Evolutionary conservation across 2,113 vertebrate species (phyloP).

Genomic region (Hiodon tergisus): DNA sequence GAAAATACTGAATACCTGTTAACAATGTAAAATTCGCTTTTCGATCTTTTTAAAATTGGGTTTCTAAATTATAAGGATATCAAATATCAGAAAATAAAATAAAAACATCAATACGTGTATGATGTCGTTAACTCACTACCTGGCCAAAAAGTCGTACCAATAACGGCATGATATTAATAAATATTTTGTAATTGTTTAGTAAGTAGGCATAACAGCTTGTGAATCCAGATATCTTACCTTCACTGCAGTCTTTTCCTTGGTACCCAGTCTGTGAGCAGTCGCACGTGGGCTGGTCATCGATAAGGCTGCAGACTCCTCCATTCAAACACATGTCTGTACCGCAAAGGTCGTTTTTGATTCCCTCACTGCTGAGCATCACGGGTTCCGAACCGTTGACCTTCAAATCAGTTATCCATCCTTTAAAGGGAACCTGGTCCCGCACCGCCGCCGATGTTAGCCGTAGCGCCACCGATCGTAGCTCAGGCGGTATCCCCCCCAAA

Average conservation of each 20-base stretch:
- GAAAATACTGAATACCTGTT: no score
- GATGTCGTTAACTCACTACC: not conserved
- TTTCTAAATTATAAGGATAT: no score
- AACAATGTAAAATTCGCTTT: no score
- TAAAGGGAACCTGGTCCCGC: slow-evolving; percentile 80
- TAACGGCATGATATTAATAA: not conserved
- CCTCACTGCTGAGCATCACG: slow-evolving; percentile 72
- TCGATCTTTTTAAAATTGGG: no score
- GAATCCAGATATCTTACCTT: slow-evolving; percentile 82
- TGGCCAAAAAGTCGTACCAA: not conserved
- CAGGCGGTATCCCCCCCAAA: slow-evolving; percentile 83
- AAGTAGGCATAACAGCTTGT: slow-evolving; percentile 22
- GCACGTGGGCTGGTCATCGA: slow-evolving; percentile 84
- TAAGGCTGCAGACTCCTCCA: slow-evolving; percentile 89
- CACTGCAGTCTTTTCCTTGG: slow-evolving; percentile 96
- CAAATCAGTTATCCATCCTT: slow-evolving; percentile 87
- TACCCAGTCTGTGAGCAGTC: slow-evolving; percentile 95
- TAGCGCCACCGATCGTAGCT: slow-evolving; percentile 77
- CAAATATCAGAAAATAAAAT: no score
- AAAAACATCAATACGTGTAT: no score
- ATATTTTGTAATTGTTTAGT: not conserved
- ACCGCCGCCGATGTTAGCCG: slow-evolving; percentile 82
- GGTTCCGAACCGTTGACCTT: slow-evolving; percentile 75
- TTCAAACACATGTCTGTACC: slow-evolving; percentile 84
- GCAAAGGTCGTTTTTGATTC: slow-evolving; percentile 75